Evolutionary conservation across 2,797 vertebrate genomes (phyloP), one percentile per base, ranked within the genome.

Genomic region (Mallotus villosus): DNA sequence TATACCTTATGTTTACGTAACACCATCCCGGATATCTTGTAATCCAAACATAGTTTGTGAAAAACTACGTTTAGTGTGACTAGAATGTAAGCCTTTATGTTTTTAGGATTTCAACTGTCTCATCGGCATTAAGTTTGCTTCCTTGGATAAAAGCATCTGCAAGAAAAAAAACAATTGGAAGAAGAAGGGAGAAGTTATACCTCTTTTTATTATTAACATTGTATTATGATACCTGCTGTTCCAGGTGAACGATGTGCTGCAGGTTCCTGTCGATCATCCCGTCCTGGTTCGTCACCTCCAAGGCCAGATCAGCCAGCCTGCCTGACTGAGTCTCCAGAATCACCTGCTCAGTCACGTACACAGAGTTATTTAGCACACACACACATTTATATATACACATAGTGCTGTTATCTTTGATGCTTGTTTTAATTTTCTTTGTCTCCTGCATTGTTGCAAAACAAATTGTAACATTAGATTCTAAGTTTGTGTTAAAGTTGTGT

Each of bases 231-330:
- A 78, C 78, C 24, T 66, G 76, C 76, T 82, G 84, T 22, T 90
- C 86, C 74, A 90, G 76, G 21, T 73, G 46, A 9, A 78, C 58
- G 3, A 88, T 81, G 41, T 70, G 74, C 71, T 65, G 73, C 53
- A 74, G 78, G 7, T 74, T 74, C 17, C 77, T 79, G 76, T 74
- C 24, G n/a, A 88, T 81, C 67, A 78, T 58, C 72, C 69, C 63
- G 24, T 85, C 82, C 32, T 37, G 66, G 5, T 72, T 79, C 64
- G 73, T 77, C 25, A 86, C 74, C 68, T 78, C 72, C 1, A 75
- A 74, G 55, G 70, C 65, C 41, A 90, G 73, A 67, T 12, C 57
- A 51, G 71, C 8, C 1, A 90, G 79, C 2, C 25, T 53, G 1
- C 12, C 11, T 3, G 74, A 66, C 81, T 83, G 86, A 63, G 85